These are phyloP conservation scores for Cinara cedri DNA, from an alignment of 2,888 invertebrate species.

Conservation along the genomic window DNA sequence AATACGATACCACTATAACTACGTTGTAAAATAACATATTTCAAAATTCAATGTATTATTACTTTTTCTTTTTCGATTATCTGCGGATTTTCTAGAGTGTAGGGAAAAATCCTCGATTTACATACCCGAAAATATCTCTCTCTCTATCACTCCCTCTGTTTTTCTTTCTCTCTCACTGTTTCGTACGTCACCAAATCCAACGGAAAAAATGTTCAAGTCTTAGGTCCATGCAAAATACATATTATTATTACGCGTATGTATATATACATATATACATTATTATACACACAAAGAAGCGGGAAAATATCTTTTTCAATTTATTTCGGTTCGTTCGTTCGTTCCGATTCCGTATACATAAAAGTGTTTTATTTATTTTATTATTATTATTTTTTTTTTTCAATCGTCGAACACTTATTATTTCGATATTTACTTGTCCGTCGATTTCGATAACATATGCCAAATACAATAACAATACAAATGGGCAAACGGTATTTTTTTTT, in stretches of 20 bases:
- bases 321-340: neutral
- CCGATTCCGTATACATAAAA: too few species aligned
- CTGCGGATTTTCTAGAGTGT: neutral
- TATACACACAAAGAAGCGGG: too few species aligned
- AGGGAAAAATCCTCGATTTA: neutral
- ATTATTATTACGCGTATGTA: too few species aligned
- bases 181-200: neutral
- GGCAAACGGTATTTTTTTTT: too few species aligned
- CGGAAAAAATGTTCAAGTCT: neutral
- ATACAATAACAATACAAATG: too few species aligned
- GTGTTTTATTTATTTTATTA: too few species aligned
- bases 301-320: conserved; percentile 27
- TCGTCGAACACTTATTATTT: too few species aligned
- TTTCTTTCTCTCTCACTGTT: neutral
- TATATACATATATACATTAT: too few species aligned
- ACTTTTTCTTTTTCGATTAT: neutral
- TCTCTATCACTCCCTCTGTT: too few species aligned
- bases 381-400: too few species aligned
- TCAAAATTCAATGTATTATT: neutral
- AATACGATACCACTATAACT: neutral
- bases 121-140: neutral
- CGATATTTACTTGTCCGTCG: too few species aligned
- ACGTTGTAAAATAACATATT: neutral
- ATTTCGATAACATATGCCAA: too few species aligned
- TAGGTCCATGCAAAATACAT: neutral